These are phyloP conservation scores for Pheucticus melanocephalus DNA, from an alignment of 2,113 vertebrate genomes.

Conservation along the genomic window DNA sequence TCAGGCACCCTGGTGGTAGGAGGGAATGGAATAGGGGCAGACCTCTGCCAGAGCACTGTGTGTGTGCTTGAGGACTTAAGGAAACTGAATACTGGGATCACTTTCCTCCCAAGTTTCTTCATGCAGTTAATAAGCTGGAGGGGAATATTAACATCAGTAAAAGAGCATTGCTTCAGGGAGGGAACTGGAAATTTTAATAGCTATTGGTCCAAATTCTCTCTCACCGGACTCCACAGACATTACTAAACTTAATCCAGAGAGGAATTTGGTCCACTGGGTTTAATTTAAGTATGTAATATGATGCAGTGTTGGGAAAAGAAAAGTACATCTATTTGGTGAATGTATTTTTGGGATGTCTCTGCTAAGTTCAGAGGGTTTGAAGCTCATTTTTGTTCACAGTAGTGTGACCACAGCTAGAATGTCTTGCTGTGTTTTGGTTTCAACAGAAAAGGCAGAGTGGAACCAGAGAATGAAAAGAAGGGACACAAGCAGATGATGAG, in stretches of 20 bases:
- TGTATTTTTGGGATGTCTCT: not conserved
- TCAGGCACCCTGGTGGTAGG: fast-evolving
- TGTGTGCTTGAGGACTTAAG: not conserved
- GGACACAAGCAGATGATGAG: not conserved
- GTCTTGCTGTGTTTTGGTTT: not conserved
- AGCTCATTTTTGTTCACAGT: not conserved
- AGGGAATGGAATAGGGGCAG: not conserved
- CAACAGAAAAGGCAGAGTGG: not conserved
- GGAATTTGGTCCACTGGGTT: constrained; percentile 29
- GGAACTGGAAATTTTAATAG: constrained; percentile 10
- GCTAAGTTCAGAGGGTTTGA: constrained; percentile 12
- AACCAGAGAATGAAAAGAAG: not conserved
- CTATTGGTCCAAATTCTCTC: constrained; percentile 7
- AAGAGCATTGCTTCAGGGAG: not conserved
- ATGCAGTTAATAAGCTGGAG: constrained; percentile 15
- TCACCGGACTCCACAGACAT: not conserved
- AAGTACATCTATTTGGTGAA: not conserved
- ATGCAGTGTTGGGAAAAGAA: not conserved
- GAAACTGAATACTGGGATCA: not conserved
- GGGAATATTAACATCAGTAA: constrained; percentile 10
- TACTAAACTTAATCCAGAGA: constrained; percentile 24
- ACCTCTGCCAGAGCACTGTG: not conserved
- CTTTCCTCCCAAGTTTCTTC: not conserved
- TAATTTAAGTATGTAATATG: constrained; percentile 12
- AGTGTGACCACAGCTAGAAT: not conserved